A percentile compares a stretch with the other conserved stretches of the same genome.
Conservation (phyloP, 2,113 vertebrate genomes). For the Limnothrissa miodon region DNA sequence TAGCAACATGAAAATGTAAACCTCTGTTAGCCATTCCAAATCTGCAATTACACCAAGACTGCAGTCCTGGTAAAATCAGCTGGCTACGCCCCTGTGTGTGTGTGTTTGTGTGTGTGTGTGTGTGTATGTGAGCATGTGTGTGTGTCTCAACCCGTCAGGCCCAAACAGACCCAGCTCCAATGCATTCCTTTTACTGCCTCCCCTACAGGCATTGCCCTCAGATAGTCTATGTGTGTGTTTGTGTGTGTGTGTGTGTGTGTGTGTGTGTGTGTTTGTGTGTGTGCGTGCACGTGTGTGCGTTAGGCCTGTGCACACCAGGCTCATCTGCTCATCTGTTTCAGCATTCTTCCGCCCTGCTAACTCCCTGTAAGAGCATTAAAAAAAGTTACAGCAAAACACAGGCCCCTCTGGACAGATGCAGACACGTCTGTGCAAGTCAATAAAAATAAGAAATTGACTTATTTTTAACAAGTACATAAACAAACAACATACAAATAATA, state of each 20-base stretch:
- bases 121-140: not conserved
- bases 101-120: too few relatives aligned
- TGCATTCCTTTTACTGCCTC: not conserved
- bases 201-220: too few relatives aligned
- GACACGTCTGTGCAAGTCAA: not conserved
- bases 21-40: too few relatives aligned
- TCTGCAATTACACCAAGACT: too few relatives aligned
- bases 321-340: not conserved
- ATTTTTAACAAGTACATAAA: too few relatives aligned
- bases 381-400: not conserved
- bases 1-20: too few relatives aligned
- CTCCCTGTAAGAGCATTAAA: slow-evolving; percentile 5
- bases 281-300: not conserved
- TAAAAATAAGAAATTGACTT: too few relatives aligned
- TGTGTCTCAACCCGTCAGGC: not conserved
- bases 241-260: not conserved
- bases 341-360: not conserved
- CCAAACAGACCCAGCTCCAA: not conserved
- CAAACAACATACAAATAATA: too few relatives aligned
- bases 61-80: too few relatives aligned
- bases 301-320: not conserved
- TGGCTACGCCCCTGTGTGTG: not conserved
- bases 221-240: not conserved
- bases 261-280: not conserved
- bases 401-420: not conserved